Evolutionary conservation across 1,140 invertebrate genomes (phyloP), one percentile per base, ranked within the genome.

Genomic region (Drosophila santomea): DNA sequence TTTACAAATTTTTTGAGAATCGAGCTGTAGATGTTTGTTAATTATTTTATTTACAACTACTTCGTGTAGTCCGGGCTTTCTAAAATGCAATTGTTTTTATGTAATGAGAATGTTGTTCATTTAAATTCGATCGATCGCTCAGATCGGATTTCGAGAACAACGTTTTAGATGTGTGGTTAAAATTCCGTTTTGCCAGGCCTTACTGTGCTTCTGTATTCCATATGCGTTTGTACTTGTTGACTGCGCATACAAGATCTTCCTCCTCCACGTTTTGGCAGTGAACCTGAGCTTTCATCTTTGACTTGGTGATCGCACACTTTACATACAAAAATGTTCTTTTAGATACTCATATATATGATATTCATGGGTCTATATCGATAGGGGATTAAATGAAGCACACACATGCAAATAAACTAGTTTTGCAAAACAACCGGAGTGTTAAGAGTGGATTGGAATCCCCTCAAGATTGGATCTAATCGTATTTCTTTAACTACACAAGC

Each of bases 211-310:
- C 44, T 64, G 35, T 74, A 43, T 25, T 39, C 38, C 25, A 44
- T 51, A 23, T 4, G 17, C 15, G 36, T 54, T 75, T 66, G 41
- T 75, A 75, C 54, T 75, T 75, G 67, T 66, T 69, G 39, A 76
- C 73, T 75, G 72, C 52, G 73, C 73, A 52, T 50, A 58, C 63
- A 55, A 51, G 41, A 68, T 71, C 80, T 74, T 90, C 86, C 59
- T 83, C 73, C 85, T 90, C 82, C 85, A 83, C 82, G 80, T 78
- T 91, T 91, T 91, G 90, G 90, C 90, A 91, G 90, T 91, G 90
- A 91, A 90, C 90, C 90, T 91, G 90, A 91, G 90, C 90, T 91
- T 88, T 78, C 85, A 80, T 86, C 67, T 83, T 88, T 84, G 78
- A 77, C 74, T 51, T 69, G 80, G 68, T 76, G 80, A 78, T 83